Conservation (phyloP, 2,797 vertebrate species). For the Melanogrammus aeglefinus region DNA sequence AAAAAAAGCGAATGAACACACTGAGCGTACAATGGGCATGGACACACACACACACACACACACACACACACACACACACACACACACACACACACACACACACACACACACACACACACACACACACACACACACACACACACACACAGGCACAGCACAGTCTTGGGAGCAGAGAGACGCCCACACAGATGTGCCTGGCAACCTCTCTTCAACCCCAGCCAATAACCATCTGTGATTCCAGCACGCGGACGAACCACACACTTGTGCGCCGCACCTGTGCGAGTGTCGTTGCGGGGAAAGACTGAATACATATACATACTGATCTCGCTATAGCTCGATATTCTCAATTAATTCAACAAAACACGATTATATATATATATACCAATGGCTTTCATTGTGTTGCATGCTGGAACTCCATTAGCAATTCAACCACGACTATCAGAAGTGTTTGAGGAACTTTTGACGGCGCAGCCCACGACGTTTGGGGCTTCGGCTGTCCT, state of each 20-base stretch:
- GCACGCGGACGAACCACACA: background rate
- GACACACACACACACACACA: slow-evolving; percentile 19
- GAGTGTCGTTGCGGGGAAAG: no score
- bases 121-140: background rate
- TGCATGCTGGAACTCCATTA: background rate
- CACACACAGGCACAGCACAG: slow-evolving; percentile 19
- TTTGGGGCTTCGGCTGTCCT: no score
- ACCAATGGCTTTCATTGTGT: background rate
- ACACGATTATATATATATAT: background rate
- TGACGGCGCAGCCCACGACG: background rate
- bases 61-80: slow-evolving; percentile 4
- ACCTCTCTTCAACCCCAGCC: slow-evolving; percentile 50
- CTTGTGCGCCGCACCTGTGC: background rate
- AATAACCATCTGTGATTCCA: slow-evolving; percentile 62
- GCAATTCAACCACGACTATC: background rate
- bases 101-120: slow-evolving; percentile 11
- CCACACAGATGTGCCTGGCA: slow-evolving; percentile 44
- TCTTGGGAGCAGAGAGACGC: slow-evolving; percentile 46
- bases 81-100: slow-evolving; percentile 45
- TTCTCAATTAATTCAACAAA: background rate
- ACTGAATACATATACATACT: slow-evolving; percentile 3
- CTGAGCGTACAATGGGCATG: background rate
- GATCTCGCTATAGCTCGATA: background rate
- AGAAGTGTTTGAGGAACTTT: background rate
- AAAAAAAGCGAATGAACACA: background rate